These are phyloP conservation scores for Siniperca knerii DNA, from an alignment of 2,113 vertebrate species.

Conservation along the genomic window DNA sequence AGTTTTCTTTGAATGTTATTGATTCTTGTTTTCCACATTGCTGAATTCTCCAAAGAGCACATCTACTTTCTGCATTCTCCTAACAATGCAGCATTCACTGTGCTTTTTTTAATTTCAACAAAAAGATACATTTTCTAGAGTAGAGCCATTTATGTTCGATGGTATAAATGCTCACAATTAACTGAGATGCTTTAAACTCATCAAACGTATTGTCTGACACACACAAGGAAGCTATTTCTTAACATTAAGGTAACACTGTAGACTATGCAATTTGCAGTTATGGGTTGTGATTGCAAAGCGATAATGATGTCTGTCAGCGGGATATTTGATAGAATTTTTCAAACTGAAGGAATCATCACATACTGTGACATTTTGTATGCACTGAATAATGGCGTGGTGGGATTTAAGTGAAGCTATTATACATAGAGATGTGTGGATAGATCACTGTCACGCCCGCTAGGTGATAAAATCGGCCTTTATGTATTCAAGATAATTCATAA, in stretches of 20 bases:
- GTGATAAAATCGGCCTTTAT: slow-evolving; percentile 1
- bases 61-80: neutral
- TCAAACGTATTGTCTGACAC: slow-evolving; percentile 8
- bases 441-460: neutral
- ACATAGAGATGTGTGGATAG: neutral
- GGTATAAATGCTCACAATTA: slow-evolving; percentile 1
- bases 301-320: slow-evolving; percentile 29
- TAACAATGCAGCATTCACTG: slow-evolving; percentile 1
- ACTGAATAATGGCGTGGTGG: neutral
- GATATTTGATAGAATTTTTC: slow-evolving; percentile 36
- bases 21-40: slow-evolving; percentile 11
- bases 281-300: slow-evolving; percentile 6
- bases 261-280: slow-evolving; percentile 27
- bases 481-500: slow-evolving; percentile 2
- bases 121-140: neutral
- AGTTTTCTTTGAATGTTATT: neutral
- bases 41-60: slow-evolving; percentile 2
- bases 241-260: slow-evolving; percentile 9
- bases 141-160: neutral
- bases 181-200: slow-evolving; percentile 11
- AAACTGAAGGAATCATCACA: slow-evolving; percentile 13
- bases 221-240: neutral
- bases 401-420: slow-evolving; percentile 14
- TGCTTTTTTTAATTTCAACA: neutral
- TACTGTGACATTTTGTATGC: neutral